Evolutionary conservation across 2,888 invertebrate genomes (phyloP).

Genomic region (Colletes collaris): DNA sequence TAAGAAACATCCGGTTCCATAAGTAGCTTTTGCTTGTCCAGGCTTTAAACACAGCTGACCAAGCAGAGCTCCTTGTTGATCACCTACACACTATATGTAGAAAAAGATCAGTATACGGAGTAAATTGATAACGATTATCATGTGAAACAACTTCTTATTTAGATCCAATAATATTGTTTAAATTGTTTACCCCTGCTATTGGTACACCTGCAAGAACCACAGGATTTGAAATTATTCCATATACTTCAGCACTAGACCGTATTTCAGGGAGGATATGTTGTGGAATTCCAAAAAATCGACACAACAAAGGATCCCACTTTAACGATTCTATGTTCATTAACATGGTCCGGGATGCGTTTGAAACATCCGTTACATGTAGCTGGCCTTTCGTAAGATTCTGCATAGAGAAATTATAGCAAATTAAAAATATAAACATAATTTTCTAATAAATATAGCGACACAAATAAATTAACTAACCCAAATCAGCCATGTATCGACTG

Average conservation of each 20-base stretch:
- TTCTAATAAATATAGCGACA: slow-evolving; percentile 11
- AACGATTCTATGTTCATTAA: slow-evolving; percentile 96
- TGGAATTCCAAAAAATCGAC: slow-evolving; percentile 95
- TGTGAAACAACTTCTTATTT: too few relatives aligned
- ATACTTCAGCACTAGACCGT: slow-evolving; percentile 95
- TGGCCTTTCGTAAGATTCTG: slow-evolving; percentile 88
- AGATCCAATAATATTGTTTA: not conserved
- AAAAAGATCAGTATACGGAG: not conserved
- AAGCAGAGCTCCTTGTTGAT: slow-evolving; percentile 97
- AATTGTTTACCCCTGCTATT: slow-evolving; percentile 91
- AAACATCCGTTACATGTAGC: slow-evolving; percentile 96
- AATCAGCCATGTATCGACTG: slow-evolving; percentile 97
- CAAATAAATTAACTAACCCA: slow-evolving; percentile 85
- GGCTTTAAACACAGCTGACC: slow-evolving; percentile 95
- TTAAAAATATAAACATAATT: slow-evolving; percentile 23
- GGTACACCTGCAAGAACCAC: slow-evolving; percentile 91
- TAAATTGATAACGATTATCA: too few relatives aligned
- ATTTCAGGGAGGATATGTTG: slow-evolving; percentile 93
- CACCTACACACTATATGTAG: slow-evolving; percentile 91
- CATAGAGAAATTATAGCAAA: slow-evolving; percentile 14
- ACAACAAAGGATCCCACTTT: slow-evolving; percentile 94
- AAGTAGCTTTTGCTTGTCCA: slow-evolving; percentile 97
- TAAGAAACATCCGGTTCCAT: slow-evolving; percentile 97
- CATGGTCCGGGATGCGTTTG: slow-evolving; percentile 98
- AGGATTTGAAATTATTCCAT: slow-evolving; percentile 89